Percentiles rank a stretch among this genome's conserved stretches.
These are phyloP conservation scores for Melanotaenia nigrans DNA, from an alignment of 2,797 vertebrate species.

Conservation along the genomic window DNA sequence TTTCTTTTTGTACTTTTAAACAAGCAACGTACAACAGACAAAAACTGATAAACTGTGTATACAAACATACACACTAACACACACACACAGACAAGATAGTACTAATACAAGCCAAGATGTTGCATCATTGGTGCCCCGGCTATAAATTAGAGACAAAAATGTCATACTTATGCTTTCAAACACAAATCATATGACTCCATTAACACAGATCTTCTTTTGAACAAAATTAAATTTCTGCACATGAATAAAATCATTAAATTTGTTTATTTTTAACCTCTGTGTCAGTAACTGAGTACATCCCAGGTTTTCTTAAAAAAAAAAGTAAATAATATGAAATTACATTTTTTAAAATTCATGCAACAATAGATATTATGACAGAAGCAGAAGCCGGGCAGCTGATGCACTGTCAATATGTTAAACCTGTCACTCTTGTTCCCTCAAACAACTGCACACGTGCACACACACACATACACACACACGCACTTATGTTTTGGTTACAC, in stretches of 20 bases:
- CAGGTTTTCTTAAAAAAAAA: background rate
- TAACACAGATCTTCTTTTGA: conserved; percentile 4
- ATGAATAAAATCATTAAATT: background rate
- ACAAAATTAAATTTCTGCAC: conserved; percentile 14
- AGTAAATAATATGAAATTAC: background rate
- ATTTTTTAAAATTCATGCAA: conserved; percentile 9
- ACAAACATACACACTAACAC: conserved; percentile 18
- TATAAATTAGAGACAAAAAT: conserved; percentile 51
- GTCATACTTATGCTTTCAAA: conserved; percentile 8
- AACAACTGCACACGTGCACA: conserved; percentile 21
- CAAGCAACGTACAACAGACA: conserved; percentile 34
- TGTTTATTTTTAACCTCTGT: background rate
- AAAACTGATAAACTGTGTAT: conserved; percentile 16
- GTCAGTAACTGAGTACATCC: background rate
- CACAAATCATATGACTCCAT: conserved; percentile 20
- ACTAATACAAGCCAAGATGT: conserved; percentile 35
- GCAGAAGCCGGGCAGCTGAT: conserved; percentile 29
- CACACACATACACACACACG: conserved; percentile 12
- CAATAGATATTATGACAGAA: conserved; percentile 18
- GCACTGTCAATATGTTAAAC: conserved; percentile 55
- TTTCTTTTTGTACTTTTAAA: conserved; percentile 41
- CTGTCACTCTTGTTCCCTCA: conserved; percentile 31
- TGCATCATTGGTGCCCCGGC: conserved; percentile 46
- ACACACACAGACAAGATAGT: conserved; percentile 24
- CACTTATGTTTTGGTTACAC: conserved; percentile 81